phyloP scores from a whole-genome alignment of 2,888 invertebrate genomes.

The Erebia aethiops region DNA sequence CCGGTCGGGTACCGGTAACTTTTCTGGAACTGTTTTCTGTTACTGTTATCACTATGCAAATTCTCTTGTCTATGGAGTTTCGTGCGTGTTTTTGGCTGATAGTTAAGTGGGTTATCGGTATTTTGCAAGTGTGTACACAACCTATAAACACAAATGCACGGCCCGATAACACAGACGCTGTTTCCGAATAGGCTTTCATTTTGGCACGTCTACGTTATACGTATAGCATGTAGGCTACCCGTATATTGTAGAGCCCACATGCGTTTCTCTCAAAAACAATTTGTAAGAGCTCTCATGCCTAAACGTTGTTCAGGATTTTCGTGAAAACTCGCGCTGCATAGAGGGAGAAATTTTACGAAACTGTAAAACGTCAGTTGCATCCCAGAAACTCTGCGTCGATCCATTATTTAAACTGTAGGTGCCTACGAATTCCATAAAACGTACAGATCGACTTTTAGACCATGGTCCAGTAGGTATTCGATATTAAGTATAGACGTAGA shows the following conservation, averaged over 20 bases:
- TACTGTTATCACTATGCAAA: slow-evolving; percentile 59
- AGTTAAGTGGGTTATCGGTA: slow-evolving; percentile 71
- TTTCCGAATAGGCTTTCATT: slow-evolving; percentile 18
- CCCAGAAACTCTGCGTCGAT: no score
- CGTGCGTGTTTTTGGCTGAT: slow-evolving; percentile 63
- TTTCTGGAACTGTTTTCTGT: slow-evolving; percentile 4
- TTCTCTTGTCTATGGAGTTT: slow-evolving; percentile 62
- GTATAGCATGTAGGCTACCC: not conserved
- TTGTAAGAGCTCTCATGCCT: slow-evolving; percentile 1
- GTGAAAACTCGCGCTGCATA: not conserved
- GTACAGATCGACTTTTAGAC: no score
- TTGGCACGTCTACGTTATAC: not conserved
- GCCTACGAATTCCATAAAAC: no score
- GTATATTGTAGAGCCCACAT: slow-evolving; percentile 1
- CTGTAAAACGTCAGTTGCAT: not conserved
- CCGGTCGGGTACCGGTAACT: not conserved
- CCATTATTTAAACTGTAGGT: no score
- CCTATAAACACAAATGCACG: slow-evolving; percentile 14
- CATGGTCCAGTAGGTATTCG: no score
- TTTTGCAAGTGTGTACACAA: slow-evolving; percentile 45
- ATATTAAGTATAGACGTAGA: no score
- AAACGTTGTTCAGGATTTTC: not conserved
- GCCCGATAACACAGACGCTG: slow-evolving; percentile 12
- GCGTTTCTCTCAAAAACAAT: not conserved
- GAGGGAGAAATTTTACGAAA: not conserved